A percentile compares a stretch with the other conserved stretches of the same genome.
These are phyloP conservation scores for Motacilla alba DNA, from an alignment of 2,113 vertebrate genomes.

Conservation along the genomic window DNA sequence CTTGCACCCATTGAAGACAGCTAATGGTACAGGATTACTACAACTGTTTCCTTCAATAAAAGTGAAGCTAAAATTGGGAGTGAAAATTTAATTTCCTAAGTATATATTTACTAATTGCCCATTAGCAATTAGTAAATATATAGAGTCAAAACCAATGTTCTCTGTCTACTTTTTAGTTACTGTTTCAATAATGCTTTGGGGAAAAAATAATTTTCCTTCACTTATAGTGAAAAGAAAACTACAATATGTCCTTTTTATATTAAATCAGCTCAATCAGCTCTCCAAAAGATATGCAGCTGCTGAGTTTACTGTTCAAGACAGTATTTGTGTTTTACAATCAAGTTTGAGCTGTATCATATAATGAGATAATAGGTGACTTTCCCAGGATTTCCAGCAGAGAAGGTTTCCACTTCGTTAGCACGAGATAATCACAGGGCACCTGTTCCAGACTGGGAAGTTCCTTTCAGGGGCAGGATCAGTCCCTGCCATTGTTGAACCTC, in stretches of 20 bases:
- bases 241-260: not conserved
- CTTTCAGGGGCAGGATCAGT: conserved; percentile 25
- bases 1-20: not conserved
- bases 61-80: not conserved
- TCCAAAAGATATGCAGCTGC: not conserved
- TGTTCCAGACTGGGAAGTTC: not conserved
- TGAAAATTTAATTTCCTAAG: not conserved
- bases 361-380: conserved; percentile 64
- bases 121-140: not conserved
- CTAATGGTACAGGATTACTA: not conserved
- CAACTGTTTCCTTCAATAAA: not conserved
- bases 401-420: conserved; percentile 52
- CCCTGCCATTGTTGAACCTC: conserved; percentile 10
- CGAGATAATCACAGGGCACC: conserved; percentile 32
- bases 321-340: not conserved
- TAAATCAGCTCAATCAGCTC: not conserved
- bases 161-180: not conserved
- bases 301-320: not conserved
- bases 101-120: too few species aligned
- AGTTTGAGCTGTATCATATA: not conserved
- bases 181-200: not conserved
- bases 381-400: conserved; percentile 67
- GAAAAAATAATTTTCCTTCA: not conserved
- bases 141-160: not conserved
- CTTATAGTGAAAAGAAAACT: not conserved